These are phyloP conservation scores for Lagorchestes hirsutus DNA, from an alignment of 2,797 vertebrate genomes.

Conservation along the genomic window DNA sequence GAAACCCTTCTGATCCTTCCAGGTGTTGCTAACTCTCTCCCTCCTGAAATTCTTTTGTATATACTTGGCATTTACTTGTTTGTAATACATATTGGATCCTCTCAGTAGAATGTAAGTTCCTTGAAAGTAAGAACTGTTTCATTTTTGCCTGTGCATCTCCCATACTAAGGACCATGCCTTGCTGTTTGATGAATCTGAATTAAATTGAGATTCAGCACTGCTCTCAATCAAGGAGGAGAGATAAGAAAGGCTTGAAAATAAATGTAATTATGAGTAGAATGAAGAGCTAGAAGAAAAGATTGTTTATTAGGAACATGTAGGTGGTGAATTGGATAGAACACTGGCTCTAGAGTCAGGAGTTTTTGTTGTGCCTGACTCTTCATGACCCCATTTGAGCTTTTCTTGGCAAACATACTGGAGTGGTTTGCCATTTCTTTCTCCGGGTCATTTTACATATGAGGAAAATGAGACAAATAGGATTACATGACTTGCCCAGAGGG, in stretches of 20 bases:
- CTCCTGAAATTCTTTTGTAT: neutral
- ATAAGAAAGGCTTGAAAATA: neutral
- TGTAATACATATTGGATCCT: neutral
- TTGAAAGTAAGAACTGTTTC: neutral
- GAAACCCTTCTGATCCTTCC: neutral
- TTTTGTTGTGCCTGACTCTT: neutral
- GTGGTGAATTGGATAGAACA: neutral
- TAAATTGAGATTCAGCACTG: neutral
- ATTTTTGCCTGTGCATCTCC: neutral
- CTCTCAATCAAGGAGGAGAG: neutral
- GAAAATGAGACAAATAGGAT: neutral
- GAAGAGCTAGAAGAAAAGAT: neutral
- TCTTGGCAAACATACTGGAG: neutral
- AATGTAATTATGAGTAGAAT: neutral
- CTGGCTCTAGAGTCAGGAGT: neutral
- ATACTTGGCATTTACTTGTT: neutral
- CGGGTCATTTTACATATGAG: neutral
- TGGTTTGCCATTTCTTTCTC: neutral
- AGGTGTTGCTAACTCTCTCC: neutral
- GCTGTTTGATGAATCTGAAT: neutral
- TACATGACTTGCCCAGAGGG: neutral
- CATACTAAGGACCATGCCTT: neutral
- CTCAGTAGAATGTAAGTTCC: neutral
- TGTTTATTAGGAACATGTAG: neutral
- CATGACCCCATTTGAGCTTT: neutral